Evolutionary conservation across 2,888 invertebrate genomes (phyloP).

Genomic region (Caenorhabditis wallacei): DNA sequence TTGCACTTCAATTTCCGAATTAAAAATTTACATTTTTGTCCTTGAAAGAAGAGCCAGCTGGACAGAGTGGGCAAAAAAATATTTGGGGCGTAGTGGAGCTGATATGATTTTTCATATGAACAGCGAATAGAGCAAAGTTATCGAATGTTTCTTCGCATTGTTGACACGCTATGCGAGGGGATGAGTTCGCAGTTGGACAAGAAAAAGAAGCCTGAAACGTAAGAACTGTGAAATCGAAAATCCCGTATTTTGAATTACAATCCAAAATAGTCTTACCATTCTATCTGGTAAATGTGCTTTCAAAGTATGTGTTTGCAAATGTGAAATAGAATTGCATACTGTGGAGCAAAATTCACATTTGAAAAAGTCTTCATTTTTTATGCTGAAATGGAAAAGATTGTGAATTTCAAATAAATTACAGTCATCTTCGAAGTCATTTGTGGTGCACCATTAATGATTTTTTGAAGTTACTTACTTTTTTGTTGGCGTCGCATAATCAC

Average conservation of each 20-base stretch:
- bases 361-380: constrained; percentile 33
- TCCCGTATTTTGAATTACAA: no score
- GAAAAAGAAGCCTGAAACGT: background rate
- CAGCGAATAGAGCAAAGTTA: constrained; percentile 62
- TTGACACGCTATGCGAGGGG: constrained; percentile 61
- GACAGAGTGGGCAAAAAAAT: constrained; percentile 36
- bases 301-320: constrained; percentile 55
- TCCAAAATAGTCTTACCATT: no score
- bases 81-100: background rate
- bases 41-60: constrained; percentile 11
- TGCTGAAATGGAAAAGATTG: constrained; percentile 8
- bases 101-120: constrained; percentile 67
- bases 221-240: background rate
- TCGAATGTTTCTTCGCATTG: constrained; percentile 68
- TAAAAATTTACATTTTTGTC: constrained; percentile 44
- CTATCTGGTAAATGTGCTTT: constrained; percentile 40
- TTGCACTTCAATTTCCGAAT: no score
- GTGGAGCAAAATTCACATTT: constrained; percentile 57
- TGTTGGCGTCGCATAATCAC: background rate
- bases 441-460: no score
- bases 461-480: background rate
- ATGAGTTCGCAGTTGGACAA: constrained; percentile 1
- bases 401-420: background rate
- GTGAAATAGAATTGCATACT: constrained; percentile 43
- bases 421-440: no score